phyloP scores from a whole-genome alignment of 2,888 invertebrate genomes.

The Drosophila kambysellisi region DNA sequence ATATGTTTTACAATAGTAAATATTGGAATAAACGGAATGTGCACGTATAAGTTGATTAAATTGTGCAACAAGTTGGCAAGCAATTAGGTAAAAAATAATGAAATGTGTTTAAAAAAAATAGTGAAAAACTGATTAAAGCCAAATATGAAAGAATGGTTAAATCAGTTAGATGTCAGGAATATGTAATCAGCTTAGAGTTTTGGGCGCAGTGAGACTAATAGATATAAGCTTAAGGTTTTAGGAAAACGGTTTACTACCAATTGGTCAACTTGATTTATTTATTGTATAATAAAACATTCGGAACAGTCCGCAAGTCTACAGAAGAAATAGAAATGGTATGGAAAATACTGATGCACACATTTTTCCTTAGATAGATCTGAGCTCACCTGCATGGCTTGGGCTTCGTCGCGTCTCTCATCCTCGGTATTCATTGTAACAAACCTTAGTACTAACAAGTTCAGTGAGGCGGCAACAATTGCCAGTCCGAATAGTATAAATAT shows the following conservation, averaged over 20 bases:
- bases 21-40: constrained; percentile 52
- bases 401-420: constrained; percentile 97
- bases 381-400: constrained; percentile 95
- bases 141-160: constrained; percentile 19
- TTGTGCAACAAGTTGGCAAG: constrained; percentile 68
- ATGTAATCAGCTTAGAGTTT: constrained; percentile 41
- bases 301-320: constrained; percentile 77
- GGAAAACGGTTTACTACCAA: constrained; percentile 37
- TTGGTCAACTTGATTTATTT: constrained; percentile 46
- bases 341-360: constrained; percentile 29
- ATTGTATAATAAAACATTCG: constrained; percentile 42
- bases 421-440: constrained; percentile 99
- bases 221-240: constrained; percentile 29
- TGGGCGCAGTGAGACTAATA: constrained; percentile 47
- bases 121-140: constrained; percentile 27
- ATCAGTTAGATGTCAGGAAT: constrained; percentile 35
- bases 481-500: constrained; percentile 99
- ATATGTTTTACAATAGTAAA: constrained; percentile 31
- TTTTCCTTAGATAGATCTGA: neutral
- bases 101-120: constrained; percentile 22
- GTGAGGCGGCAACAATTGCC: constrained; percentile 99
- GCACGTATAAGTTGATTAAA: constrained; percentile 54
- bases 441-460: constrained; percentile 97
- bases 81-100: constrained; percentile 46
- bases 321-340: constrained; percentile 47